Base-by-base conservation (phyloP, 2,888 invertebrate species). In the Himalopsyche tibetana region DNA sequence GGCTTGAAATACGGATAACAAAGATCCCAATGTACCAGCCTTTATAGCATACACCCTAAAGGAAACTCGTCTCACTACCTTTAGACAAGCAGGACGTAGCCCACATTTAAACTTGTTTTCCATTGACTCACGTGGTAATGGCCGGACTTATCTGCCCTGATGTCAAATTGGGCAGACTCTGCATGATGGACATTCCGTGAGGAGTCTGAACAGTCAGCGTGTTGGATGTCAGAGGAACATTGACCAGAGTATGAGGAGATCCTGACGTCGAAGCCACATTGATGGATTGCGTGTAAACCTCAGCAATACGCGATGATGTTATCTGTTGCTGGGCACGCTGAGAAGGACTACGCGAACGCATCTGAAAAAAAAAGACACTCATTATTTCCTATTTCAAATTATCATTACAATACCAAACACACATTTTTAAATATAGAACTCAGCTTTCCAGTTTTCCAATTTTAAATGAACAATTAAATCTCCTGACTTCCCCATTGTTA, bases 81-180 rank as follows among this genome's bases (percentile, higher is more conserved):
- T 28, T 28, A 28, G 28, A 28, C 28, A 2, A 28, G 28, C 28
- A 2, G 2, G 28, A 28, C 28, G 28, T 28, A 28, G 40, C 0
- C 40, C 3, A 40, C 40, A 40, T 40, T 5, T 5, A 5, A 2
- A 40, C 9, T 45, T 5, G 0, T 45, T 45, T 45, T 11, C 45
- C 17, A 36, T 36, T n/a, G 12, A 19, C 69, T 91, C 92, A 91
- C 94, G 93, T 90, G 91, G 94, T 90, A 90, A 55, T 80, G 9
- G 81, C 56, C 6, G 85, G 82, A 82, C 51, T 85, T 0, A 84
- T 79, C 69, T 82, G 80, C 38, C 82, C 74, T 8, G 89, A 36
- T 89, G 94, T 94, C 84, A 97, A 93, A 90, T 97, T 97, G 4
- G 97, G 97, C 89, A 97, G 92, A 90, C 97, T 97, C 91, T 97